phyloP scores from a whole-genome alignment of 2,113 vertebrate genomes.

The Eurypyga helias region DNA sequence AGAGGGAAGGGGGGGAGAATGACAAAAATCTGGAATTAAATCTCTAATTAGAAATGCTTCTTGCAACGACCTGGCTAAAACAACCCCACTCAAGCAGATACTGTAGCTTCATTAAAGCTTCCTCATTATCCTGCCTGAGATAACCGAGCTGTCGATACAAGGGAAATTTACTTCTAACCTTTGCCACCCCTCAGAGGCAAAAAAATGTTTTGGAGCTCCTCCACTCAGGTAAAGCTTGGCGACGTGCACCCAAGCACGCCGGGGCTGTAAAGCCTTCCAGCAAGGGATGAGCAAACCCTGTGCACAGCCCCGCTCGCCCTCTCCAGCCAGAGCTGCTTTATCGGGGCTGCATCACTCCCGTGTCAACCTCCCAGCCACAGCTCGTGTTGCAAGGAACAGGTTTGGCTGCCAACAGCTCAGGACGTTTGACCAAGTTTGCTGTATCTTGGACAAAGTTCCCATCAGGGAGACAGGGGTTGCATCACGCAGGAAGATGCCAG shows the following conservation, averaged over 20 bases:
- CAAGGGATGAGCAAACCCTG: not conserved
- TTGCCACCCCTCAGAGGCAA: not conserved
- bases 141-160: not conserved
- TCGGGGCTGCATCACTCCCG: not conserved
- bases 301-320: fast-evolving
- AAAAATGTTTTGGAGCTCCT: not conserved
- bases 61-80: not conserved
- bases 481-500: fast-evolving
- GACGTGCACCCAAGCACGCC: not conserved
- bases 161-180: not conserved
- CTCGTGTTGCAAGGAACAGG: not conserved
- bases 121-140: not conserved
- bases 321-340: not conserved
- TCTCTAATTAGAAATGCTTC: conserved; percentile 7
- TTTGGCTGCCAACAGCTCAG: not conserved
- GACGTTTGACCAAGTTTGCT: not conserved
- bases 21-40: not conserved
- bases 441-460: not conserved
- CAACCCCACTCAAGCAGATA: not conserved
- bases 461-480: fast-evolving
- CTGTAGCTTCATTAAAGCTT: conserved; percentile 12
- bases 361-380: not conserved
- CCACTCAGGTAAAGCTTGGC: fast-evolving
- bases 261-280: not conserved
- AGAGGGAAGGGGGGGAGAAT: not conserved